These are phyloP conservation scores for Aegotheles bennettii DNA, from an alignment of 2,113 vertebrate species.

Conservation along the genomic window DNA sequence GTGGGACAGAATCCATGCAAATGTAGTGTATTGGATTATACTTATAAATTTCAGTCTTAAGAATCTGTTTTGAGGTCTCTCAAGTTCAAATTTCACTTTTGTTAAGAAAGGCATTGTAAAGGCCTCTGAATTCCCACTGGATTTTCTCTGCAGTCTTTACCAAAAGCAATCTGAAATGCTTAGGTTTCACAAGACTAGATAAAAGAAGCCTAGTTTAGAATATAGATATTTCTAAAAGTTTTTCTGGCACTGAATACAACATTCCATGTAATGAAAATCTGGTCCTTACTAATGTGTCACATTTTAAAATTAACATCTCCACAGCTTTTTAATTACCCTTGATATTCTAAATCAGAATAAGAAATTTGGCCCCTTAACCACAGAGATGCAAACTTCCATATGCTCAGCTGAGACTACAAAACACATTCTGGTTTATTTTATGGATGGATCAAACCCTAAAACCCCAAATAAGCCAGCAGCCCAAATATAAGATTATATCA, in stretches of 20 bases:
- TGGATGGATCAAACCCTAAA: not conserved
- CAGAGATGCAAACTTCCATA: not conserved
- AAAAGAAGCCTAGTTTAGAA: not conserved
- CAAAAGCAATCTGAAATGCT: not conserved
- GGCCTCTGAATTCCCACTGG: not conserved
- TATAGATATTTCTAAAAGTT: not conserved
- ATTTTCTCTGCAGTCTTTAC: not conserved
- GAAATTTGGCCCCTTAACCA: not conserved
- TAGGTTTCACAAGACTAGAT: not conserved
- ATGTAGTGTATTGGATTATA: not conserved
- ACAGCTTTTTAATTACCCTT: not conserved
- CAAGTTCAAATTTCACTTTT: not conserved
- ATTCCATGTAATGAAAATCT: not conserved
- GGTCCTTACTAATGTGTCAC: not conserved
- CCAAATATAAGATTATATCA: not conserved
- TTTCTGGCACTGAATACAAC: not conserved
- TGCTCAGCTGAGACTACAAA: not conserved
- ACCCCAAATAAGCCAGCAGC: not conserved
- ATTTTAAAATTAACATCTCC: not conserved
- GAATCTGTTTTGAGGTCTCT: not conserved
- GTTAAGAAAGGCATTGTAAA: not conserved
- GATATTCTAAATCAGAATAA: not conserved
- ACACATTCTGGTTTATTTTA: not conserved
- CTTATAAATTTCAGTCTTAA: not conserved
- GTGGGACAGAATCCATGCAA: not conserved